Evolutionary conservation across 1,140 invertebrate genomes (phyloP), one percentile per base, ranked within the genome.

Genomic region (Chrysoperla carnea): DNA sequence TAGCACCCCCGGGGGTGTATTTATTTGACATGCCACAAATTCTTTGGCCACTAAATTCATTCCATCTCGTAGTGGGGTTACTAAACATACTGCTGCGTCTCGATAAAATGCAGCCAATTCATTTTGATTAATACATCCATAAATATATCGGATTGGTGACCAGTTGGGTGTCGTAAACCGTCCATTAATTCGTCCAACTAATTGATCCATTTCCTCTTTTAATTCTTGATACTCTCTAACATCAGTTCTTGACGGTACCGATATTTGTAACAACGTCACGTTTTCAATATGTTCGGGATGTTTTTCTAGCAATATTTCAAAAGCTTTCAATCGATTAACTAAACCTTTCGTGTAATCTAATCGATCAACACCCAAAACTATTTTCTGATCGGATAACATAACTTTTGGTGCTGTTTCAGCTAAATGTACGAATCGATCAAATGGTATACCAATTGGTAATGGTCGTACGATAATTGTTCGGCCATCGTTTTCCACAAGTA

Each of bases 21-120:
- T 85, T 7, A 89, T 89, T 60, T 91, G 87, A 55, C 87, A 91
- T 6, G 87, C 87, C 2, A 91, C 86, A 53, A 88, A 92, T 59
- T 93, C 88, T 60, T 93, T 92, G 6, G 87, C 87, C 0, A 92
- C 87, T 36, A 93, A 66, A 64, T 93, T 93, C 88, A 93, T 93
- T 37, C 88, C 88, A 57, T 92, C 88, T 36, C 87, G 64, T 0
- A 91, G 59, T 0, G 87, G 87, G 0, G 87, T 90, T 0, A 92
- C 86, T 12, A 91, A 59, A 13, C 81, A 84, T 0, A 93, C 84
- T 0, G 83, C 78, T 0, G 85, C 76, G 52, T 90, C 86, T 12
- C 85, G 66, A 60, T 89, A 89, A 48, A 88, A 80, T 0, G 83
- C 82, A 2, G 86, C 84, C 27, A 92, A 55, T 53, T 88, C 82